Evolutionary conservation across 2,797 vertebrate genomes (phyloP).

Genomic region (Sternotherus odoratus): DNA sequence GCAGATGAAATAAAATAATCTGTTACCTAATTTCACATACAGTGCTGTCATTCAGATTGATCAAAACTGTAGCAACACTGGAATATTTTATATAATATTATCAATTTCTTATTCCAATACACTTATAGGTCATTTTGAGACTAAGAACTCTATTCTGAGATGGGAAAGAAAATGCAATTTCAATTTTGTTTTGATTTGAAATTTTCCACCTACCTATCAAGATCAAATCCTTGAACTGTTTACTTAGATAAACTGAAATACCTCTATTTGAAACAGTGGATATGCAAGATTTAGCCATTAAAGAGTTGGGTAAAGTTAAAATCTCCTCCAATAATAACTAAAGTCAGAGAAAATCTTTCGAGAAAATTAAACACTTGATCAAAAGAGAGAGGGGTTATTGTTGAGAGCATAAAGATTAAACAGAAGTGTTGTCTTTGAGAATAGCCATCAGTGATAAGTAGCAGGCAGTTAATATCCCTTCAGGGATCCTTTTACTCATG

Average conservation of each 20-base stretch:
- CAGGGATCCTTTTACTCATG: conserved; percentile 69
- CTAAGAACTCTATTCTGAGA: conserved; percentile 57
- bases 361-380: conserved; percentile 85
- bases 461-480: conserved; percentile 71
- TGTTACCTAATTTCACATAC: conserved; percentile 59
- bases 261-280: conserved; percentile 74
- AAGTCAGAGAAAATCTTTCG: conserved; percentile 83
- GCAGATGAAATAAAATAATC: conserved; percentile 75
- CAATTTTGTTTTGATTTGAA: conserved; percentile 76
- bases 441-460: conserved; percentile 75
- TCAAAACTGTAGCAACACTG: conserved; percentile 41
- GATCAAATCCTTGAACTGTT: conserved; percentile 80
- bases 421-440: conserved; percentile 72
- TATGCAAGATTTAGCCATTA: conserved; percentile 81
- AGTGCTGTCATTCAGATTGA: conserved; percentile 52
- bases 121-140: conserved; percentile 52
- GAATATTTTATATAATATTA: conserved; percentile 41
- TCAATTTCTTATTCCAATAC: conserved; percentile 62
- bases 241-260: conserved; percentile 82
- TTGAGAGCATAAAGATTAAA: conserved; percentile 80
- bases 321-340: conserved; percentile 78
- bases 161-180: conserved; percentile 60
- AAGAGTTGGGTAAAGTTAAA: conserved; percentile 81
- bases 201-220: conserved; percentile 73
- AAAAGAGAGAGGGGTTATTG: conserved; percentile 78